These are phyloP conservation scores for Melanogrammus aeglefinus DNA, from an alignment of 2,797 vertebrate genomes.

Conservation along the genomic window DNA sequence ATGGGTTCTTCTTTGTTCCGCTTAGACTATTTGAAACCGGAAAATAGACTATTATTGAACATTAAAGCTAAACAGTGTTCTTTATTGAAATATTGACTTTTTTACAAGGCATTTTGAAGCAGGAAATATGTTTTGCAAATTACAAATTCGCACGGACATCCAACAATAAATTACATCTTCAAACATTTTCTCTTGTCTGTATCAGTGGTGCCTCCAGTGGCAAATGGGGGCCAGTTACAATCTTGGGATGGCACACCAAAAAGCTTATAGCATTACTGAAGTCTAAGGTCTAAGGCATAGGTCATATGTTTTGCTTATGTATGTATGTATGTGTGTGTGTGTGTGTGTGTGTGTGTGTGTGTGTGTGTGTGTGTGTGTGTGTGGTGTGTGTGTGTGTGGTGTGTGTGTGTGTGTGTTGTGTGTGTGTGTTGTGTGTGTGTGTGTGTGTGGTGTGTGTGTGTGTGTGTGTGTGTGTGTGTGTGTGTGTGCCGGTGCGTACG, in stretches of 20 bases:
- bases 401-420: too few species aligned
- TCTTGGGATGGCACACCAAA: background rate
- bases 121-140: slow-evolving; percentile 81
- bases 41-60: background rate
- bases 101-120: slow-evolving; percentile 86
- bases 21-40: slow-evolving; percentile 23
- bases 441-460: too few species aligned
- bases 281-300: slow-evolving; percentile 1
- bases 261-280: background rate
- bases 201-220: slow-evolving; percentile 39
- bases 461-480: too few species aligned
- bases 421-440: too few species aligned
- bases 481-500: too few species aligned
- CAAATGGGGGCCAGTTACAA: background rate
- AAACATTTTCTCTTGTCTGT: slow-evolving; percentile 77
- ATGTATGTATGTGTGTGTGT: too few species aligned
- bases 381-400: too few species aligned
- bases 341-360: too few species aligned
- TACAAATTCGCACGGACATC: slow-evolving; percentile 83
- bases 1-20: background rate
- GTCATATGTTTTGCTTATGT: background rate
- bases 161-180: slow-evolving; percentile 67
- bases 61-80: slow-evolving; percentile 54
- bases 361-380: too few species aligned
- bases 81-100: slow-evolving; percentile 84